A percentile compares a stretch with the other conserved stretches of the same genome.
Evolutionary conservation across 2,888 invertebrate species (phyloP).

Genomic region (Elysia crispata): DNA sequence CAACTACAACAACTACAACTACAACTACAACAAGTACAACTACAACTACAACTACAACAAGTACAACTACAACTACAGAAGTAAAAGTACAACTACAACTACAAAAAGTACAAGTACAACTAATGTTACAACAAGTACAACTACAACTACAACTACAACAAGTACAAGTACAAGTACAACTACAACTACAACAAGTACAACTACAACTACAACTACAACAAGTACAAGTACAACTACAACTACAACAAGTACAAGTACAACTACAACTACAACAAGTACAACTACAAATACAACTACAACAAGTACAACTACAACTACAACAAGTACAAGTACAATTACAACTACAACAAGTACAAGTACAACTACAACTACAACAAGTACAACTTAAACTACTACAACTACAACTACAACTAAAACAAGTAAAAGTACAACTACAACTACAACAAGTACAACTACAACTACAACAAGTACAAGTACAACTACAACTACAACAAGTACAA

Average conservation of each 20-base stretch:
- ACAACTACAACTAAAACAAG: too few species aligned
- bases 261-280: too few species aligned
- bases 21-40: neutral
- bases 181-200: neutral
- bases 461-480: neutral
- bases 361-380: too few species aligned
- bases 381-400: too few species aligned
- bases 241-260: neutral
- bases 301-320: too few species aligned
- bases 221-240: conserved; percentile 1
- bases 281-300: too few species aligned
- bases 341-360: too few species aligned
- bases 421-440: too few species aligned
- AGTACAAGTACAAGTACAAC: neutral
- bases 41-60: neutral
- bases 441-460: neutral
- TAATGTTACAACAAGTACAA: too few species aligned
- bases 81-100: neutral
- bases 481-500: neutral
- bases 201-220: neutral
- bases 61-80: neutral
- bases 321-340: too few species aligned
- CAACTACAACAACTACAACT: neutral
- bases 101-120: too few species aligned
- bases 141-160: neutral